phyloP scores from a whole-genome alignment of 2,797 vertebrate species.

The Parauchenoglanis punctatus region DNA sequence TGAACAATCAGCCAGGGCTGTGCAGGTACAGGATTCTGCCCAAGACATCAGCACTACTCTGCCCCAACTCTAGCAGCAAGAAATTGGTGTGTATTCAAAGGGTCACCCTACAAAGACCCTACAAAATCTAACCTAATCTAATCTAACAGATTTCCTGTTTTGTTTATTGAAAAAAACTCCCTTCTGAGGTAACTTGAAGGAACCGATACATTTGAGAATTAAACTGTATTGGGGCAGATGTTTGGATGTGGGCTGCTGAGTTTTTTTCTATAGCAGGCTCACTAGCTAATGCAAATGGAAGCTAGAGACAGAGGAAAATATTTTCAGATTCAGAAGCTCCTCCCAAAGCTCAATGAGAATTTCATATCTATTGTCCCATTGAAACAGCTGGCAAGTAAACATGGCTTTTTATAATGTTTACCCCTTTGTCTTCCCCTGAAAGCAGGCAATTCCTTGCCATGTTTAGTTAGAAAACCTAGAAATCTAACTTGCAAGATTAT shows the following conservation, averaged over 20 bases:
- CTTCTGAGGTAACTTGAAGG: not conserved
- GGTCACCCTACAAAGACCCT: not conserved
- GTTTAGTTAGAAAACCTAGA: not conserved
- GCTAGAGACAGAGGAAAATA: not conserved
- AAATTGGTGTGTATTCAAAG: not conserved
- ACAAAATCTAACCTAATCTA: not conserved
- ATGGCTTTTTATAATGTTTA: not conserved
- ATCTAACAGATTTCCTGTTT: not conserved
- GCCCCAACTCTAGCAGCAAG: not conserved
- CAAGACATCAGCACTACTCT: not conserved
- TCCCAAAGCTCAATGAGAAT: not conserved
- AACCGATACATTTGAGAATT: not conserved
- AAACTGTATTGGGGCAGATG: not conserved
- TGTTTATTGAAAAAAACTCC: not conserved
- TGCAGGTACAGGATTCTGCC: not conserved
- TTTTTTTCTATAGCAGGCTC: not conserved
- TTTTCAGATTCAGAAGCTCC: not conserved
- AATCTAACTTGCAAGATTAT: not conserved
- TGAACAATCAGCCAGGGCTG: not conserved
- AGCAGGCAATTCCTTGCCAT: not conserved
- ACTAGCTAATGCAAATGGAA: not conserved
- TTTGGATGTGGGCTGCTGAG: not conserved
- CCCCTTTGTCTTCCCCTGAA: not conserved
- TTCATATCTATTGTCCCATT: not conserved
- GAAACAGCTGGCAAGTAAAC: not conserved